Evolutionary conservation across 2,888 invertebrate species (phyloP), one percentile per base, ranked within the genome.

Genomic region (Scaptomyza parva): DNA sequence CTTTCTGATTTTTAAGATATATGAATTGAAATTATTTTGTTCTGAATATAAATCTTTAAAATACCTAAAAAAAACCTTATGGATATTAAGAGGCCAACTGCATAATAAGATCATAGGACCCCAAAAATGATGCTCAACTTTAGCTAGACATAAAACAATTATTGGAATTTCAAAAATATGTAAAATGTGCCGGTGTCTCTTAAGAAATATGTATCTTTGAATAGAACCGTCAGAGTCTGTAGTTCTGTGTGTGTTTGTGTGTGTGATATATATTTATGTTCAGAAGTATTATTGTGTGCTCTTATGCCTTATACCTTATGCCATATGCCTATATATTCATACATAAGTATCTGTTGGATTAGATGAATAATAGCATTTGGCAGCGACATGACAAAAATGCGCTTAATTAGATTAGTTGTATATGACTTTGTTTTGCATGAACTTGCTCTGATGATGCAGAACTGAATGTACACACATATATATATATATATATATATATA

Each of bases 331-430:
- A 28, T 28, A 59, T 12, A 28, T 28, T 2, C 28, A 28, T 28
- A 22, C 35, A 30, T 33, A 51, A 53, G 28, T 64, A 63, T 65
- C 20, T 58, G 71, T 65, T 75, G 81, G 71, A 82, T 76, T 68
- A 60, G 65, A 52, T 73, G 70, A 81, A 78, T 78, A 76, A 81
- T 72, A 48, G 70, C 76, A 76, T 78, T 77, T 78, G 79, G 76
- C 84, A 80, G 70, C 63, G 68, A 76, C 73, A 81, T 76, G 78
- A 81, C 84, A 73, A 72, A 71, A 81, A 86, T 82, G 73, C 72
- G 79, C 82, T 66, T 83, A 83, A 83, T 83, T 87, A 87, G 85
- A 83, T 83, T 85, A 82, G 83, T 76, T 85, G 62, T 75, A 75
- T 75, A 75, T 70, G 84, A 80, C 68, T 17, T 37, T 37, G 9